These are phyloP conservation scores for Holothuria scabra DNA, from an alignment of 53 echinoderm and acorn worm genomes.

Conservation along the genomic window DNA sequence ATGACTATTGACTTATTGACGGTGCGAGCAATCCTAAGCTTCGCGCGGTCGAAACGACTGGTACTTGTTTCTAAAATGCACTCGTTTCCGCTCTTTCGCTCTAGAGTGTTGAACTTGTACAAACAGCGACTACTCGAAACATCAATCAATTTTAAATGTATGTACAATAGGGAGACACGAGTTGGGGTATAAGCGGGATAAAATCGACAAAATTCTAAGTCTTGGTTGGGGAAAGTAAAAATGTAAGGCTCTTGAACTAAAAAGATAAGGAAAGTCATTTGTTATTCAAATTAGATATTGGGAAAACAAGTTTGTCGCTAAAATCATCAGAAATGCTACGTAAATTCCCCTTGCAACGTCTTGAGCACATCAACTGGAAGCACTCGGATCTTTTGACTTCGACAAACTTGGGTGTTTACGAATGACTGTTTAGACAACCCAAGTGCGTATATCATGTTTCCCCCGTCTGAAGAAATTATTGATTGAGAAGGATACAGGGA, in stretches of 20 bases:
- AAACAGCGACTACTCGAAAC: slow-evolving; percentile 43
- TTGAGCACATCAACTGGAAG: slow-evolving; percentile 15
- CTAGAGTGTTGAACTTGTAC: slow-evolving; percentile 43
- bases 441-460: too few relatives aligned
- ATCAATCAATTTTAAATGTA: slow-evolving; percentile 55
- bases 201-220: slow-evolving; percentile 16
- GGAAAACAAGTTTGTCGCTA: slow-evolving; percentile 51
- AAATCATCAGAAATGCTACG: slow-evolving; percentile 37
- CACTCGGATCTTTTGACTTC: too few relatives aligned
- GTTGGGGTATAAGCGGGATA: slow-evolving; percentile 34
- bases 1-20: slow-evolving; percentile 56
- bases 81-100: slow-evolving; percentile 53
- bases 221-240: background rate
- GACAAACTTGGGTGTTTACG: too few relatives aligned
- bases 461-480: too few relatives aligned
- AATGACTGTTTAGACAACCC: too few relatives aligned
- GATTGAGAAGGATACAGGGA: too few relatives aligned
- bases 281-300: slow-evolving; percentile 49
- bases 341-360: slow-evolving; percentile 36
- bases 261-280: slow-evolving; percentile 34
- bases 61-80: slow-evolving; percentile 58
- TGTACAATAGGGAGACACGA: slow-evolving; percentile 37
- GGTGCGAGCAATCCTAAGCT: slow-evolving; percentile 32
- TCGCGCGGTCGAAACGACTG: slow-evolving; percentile 30
- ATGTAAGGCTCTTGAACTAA: slow-evolving; percentile 38